Conservation (phyloP, 1,140 invertebrate genomes). For the Monomorium pharaonis region DNA sequence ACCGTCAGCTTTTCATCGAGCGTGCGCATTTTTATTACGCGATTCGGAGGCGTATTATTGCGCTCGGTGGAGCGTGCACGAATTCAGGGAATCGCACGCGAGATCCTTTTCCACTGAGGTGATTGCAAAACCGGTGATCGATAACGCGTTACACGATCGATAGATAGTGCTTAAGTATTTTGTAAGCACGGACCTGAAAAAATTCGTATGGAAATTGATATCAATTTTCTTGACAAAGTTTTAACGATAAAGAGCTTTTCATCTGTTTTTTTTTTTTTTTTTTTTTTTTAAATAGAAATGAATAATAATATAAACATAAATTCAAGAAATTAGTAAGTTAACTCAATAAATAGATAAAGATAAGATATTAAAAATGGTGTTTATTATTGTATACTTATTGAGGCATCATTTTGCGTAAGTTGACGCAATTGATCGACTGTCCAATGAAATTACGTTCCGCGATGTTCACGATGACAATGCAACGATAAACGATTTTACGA, state of each 20-base stretch:
- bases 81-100: constrained; percentile 58
- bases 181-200: not conserved
- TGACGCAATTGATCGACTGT: not conserved
- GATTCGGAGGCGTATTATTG: constrained; percentile 53
- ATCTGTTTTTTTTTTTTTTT: not conserved
- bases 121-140: constrained; percentile 64
- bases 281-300: not conserved
- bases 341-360: not conserved
- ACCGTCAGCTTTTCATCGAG: constrained; percentile 66
- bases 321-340: not conserved
- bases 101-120: constrained; percentile 64
- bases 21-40: constrained; percentile 64
- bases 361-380: not conserved
- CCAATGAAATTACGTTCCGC: not conserved
- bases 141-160: constrained; percentile 71
- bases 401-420: not conserved
- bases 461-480: not conserved
- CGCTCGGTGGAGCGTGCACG: constrained; percentile 54
- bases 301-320: not conserved
- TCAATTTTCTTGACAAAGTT: not conserved
- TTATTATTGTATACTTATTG: not conserved
- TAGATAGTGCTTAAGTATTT: constrained; percentile 1
- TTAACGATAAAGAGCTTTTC: not conserved
- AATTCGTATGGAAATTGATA: not conserved
- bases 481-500: not conserved